Percentiles rank a stretch among this genome's conserved stretches.
phyloP scores from a whole-genome alignment of 30 jellyfish, hydroid and myxozoan species.

The Clytia hemisphaerica region DNA sequence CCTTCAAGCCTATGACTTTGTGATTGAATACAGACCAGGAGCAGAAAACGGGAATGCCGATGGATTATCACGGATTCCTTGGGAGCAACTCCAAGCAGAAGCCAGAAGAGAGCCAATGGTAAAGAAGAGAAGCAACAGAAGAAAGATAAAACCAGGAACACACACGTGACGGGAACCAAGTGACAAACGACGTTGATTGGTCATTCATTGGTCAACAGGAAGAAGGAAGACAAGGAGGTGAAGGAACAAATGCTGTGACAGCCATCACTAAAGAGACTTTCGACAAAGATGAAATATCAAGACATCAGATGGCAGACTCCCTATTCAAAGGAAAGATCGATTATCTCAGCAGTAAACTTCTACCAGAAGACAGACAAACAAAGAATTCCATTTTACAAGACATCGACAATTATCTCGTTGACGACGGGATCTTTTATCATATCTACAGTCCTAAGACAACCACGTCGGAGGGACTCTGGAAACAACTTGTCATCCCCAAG shows the following conservation, averaged over 20 bases:
- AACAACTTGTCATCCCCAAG: too few relatives aligned
- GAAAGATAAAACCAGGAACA: too few relatives aligned
- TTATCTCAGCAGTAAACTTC: too few relatives aligned
- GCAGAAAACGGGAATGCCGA: slow-evolving; percentile 42
- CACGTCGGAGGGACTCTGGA: slow-evolving; percentile 5
- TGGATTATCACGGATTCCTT: slow-evolving; percentile 45
- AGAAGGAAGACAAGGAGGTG: too few relatives aligned
- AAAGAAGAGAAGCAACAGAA: too few relatives aligned
- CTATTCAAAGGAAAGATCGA: too few relatives aligned
- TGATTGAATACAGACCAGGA: slow-evolving; percentile 56
- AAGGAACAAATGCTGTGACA: not conserved
- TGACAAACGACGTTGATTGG: too few relatives aligned
- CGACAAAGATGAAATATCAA: not conserved
- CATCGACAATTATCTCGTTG: slow-evolving; percentile 12
- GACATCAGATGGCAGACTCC: too few relatives aligned
- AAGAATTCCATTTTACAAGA: too few relatives aligned
- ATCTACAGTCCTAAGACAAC: slow-evolving; percentile 45
- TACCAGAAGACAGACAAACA: too few relatives aligned
- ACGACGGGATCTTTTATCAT: slow-evolving; percentile 43
- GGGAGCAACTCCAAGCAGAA: not conserved
- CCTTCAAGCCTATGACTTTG: slow-evolving; percentile 36
- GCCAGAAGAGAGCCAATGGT: too few relatives aligned
- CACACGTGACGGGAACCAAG: not conserved
- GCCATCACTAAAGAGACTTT: not conserved
- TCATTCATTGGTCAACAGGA: too few relatives aligned